Conservation (phyloP, 2,888 invertebrate genomes). For the Synergus gifuensis region DNA sequence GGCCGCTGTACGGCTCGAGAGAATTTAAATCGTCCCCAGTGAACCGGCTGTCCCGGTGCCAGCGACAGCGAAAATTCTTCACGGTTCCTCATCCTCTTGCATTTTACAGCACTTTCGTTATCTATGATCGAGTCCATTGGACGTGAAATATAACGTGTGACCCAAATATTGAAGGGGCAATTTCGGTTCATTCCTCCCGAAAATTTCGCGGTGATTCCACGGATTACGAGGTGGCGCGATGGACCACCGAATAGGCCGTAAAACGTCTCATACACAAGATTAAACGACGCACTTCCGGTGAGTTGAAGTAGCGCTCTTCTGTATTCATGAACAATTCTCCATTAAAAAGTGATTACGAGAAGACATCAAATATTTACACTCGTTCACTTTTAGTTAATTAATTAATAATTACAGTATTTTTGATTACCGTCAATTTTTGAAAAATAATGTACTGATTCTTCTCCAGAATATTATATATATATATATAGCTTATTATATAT, state of each 20-base stretch:
- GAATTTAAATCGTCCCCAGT: constrained; percentile 64
- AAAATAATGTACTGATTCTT: no score
- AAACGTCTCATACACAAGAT: neutral
- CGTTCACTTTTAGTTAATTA: no score
- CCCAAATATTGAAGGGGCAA: neutral
- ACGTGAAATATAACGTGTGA: neutral
- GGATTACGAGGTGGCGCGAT: neutral
- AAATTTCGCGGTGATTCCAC: neutral
- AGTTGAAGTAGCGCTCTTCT: constrained; percentile 9
- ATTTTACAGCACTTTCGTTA: constrained; percentile 4
- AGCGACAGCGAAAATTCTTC: constrained; percentile 52
- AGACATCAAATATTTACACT: no score
- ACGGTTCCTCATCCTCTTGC: constrained; percentile 34
- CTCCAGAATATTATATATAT: no score
- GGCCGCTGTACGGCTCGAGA: constrained; percentile 59
- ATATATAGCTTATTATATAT: no score
- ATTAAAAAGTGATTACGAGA: no score
- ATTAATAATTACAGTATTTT: no score
- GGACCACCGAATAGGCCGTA: constrained; percentile 11
- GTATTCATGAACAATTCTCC: neutral
- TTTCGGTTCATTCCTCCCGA: neutral
- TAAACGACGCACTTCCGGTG: constrained; percentile 30
- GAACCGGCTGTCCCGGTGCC: constrained; percentile 65
- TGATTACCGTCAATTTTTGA: no score
- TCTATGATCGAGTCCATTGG: constrained; percentile 3